Base-by-base conservation (phyloP, 2,113 vertebrate species). In the Maccullochella peelii region DNA sequence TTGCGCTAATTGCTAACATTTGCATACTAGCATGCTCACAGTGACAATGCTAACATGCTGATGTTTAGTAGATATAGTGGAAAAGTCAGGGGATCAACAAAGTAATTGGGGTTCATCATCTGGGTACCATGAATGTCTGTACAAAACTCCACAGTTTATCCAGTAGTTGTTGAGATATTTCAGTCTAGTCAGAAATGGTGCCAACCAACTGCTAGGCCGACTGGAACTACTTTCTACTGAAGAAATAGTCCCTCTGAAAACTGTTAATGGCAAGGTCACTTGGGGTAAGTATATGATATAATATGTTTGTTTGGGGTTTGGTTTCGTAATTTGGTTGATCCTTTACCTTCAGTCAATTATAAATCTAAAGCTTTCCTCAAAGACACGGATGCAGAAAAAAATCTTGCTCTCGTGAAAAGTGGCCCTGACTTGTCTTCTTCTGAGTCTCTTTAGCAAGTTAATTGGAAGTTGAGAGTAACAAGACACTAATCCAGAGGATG, bases 371-470 rank as follows among this genome's bases (percentile, higher is more conserved):
- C 18, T 49, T 38, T 30, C 14, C 5, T 47, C 27, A 16, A 54
- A 40, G 27, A 72, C 66, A 57, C 27, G 38, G 21, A 1, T n/a
- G 23, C 23, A 15, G 15, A 2, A 38, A 44, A 59, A 61, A 33
- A 72, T 66, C 14, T 52, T 50, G 1, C 15, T 82, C 44, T 50
- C 7, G 40, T 81, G 70, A 58, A 55, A 74, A 57, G 54, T 54
- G 62, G 52, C 54, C 25, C 54, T 21, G 2, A 62, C 4, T 0
- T 38, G 47, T 57, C 68, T 57, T 50, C 16, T 73, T 65, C 40
- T 18, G n/a, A 50, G 16, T 61, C 66, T 81, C 21, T 86, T 82
- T 47, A 79, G 57, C 71, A 54, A 71, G 68, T 78, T 85, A 73
- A 79, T 86, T 77, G 52, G 21, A 76, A 77, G 65, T 55, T 72